These are phyloP conservation scores for Eupeodes latifasciatus DNA, from an alignment of 2,888 invertebrate genomes.

Conservation along the genomic window DNA sequence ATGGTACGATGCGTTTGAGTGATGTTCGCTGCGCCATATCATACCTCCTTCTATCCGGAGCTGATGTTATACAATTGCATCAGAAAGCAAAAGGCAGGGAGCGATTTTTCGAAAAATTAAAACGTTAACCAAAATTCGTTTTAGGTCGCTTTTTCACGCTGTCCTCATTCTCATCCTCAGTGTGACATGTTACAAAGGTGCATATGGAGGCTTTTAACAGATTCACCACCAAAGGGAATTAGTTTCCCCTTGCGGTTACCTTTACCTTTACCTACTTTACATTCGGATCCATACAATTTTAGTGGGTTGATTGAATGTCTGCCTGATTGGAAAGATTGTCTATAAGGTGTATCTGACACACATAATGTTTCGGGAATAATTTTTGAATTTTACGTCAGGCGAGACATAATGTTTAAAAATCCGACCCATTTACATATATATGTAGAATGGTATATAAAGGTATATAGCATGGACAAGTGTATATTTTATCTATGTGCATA, in stretches of 20 bases:
- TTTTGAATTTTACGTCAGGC: neutral
- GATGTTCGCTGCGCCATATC: neutral
- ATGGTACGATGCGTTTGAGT: slow-evolving; percentile 19
- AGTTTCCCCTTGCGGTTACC: slow-evolving; percentile 1
- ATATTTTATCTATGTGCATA: too few relatives aligned
- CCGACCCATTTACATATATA: neutral
- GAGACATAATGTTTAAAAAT: slow-evolving; percentile 25
- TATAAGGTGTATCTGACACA: slow-evolving; percentile 20
- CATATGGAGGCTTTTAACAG: slow-evolving; percentile 28
- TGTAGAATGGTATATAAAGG: neutral
- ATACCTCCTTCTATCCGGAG: neutral
- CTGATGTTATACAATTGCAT: neutral
- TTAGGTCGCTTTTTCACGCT: slow-evolving; percentile 15
- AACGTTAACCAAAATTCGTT: slow-evolving; percentile 51
- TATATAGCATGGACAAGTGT: neutral
- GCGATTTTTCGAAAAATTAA: slow-evolving; percentile 48
- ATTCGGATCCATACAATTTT: slow-evolving; percentile 41
- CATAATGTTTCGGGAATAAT: slow-evolving; percentile 28
- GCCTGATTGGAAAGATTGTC: slow-evolving; percentile 33
- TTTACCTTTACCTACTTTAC: neutral
- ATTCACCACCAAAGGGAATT: slow-evolving; percentile 23
- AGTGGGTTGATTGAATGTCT: slow-evolving; percentile 40
- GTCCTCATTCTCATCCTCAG: slow-evolving; percentile 14
- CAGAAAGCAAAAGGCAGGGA: neutral
- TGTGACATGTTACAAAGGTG: slow-evolving; percentile 17